A percentile compares a stretch with the other conserved stretches of the same genome.
These are phyloP conservation scores for Leptobrachium ailaonicum DNA, from an alignment of 2,113 vertebrate genomes.

Conservation along the genomic window DNA sequence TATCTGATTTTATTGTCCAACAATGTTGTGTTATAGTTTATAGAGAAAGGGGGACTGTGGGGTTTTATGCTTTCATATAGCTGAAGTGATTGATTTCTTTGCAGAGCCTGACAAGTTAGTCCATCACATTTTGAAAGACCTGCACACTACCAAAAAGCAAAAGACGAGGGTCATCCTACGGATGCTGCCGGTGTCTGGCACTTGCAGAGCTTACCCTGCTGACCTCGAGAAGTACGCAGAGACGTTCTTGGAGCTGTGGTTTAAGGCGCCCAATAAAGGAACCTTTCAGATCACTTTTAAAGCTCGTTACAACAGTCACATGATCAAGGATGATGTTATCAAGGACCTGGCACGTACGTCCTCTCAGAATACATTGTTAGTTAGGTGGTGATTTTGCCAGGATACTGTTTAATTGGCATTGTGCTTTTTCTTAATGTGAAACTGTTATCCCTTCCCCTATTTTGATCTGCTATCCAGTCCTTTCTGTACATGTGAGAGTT, in stretches of 20 bases:
- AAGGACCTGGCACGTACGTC: slow-evolving; percentile 85
- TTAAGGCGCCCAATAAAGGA: slow-evolving; percentile 83
- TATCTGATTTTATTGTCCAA: no score
- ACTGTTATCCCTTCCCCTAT: no score
- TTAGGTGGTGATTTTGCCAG: no score
- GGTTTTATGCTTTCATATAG: no score
- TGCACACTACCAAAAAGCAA: slow-evolving; percentile 87
- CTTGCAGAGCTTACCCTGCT: slow-evolving; percentile 89
- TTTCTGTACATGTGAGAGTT: no score
- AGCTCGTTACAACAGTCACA: slow-evolving; percentile 89
- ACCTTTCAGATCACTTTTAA: slow-evolving; percentile 94
- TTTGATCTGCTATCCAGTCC: no score
- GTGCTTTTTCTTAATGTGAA: no score
- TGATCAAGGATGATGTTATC: slow-evolving; percentile 90
- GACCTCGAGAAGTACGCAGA: slow-evolving; percentile 89
- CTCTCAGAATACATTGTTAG: neutral
- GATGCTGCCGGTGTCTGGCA: slow-evolving; percentile 90
- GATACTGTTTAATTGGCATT: no score
- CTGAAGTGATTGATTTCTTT: neutral
- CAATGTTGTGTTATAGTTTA: no score
- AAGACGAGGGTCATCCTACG: slow-evolving; percentile 88
- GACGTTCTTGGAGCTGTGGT: slow-evolving; percentile 89
- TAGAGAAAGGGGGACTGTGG: no score
- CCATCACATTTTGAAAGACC: slow-evolving; percentile 88
- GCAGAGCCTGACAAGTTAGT: slow-evolving; percentile 88